Evolutionary conservation across 2,113 vertebrate species (phyloP), one percentile per base, ranked within the genome.

Genomic region (Zeus faber): DNA sequence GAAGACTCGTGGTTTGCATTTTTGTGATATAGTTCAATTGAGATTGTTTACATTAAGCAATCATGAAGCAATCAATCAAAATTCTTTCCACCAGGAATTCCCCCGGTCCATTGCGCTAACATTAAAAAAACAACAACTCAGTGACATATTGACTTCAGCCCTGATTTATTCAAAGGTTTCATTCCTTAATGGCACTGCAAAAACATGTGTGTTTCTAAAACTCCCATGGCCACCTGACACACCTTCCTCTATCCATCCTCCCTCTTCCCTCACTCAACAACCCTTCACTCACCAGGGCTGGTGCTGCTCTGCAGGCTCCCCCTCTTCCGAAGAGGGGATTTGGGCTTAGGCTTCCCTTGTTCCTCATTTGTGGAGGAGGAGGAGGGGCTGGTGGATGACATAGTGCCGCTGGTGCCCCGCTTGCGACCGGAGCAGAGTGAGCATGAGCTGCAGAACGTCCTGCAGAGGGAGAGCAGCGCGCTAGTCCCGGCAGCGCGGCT

Each of bases 271-370:
- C n/a, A n/a, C n/a, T n/a, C n/a, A n/a, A n/a, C n/a, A n/a, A n/a
- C 35, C 47, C 40, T 24, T 65, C 70, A 87, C 92, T 93, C 88
- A 94, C 93, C 92, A 67, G 91, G 82, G 44, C 85, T 76, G 73
- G 72, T 70, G 59, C 87, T 78, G 65, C 81, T 84, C 81, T 93
- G 92, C 62, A 92, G 80, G 71, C 88, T 91, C 62, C 83, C 89
- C 71, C 91, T 87, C 82, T 94, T 94, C 71, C 83, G 80, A 72
- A 92, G 85, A 9, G 83, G 79, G 14, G 81, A 88, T 68, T 82
- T 90, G 74, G 80, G 58, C 58, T 87, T 89, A 49, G 82, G 31
- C 54, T 89, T 91, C 72, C 82, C 70, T 44, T 79, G 63, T 81
- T 74, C 60, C 60, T 85, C 41, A 47, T 62, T 66, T 23, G 52